Conservation (phyloP, 2,113 vertebrate species). For the Globicephala melas region DNA sequence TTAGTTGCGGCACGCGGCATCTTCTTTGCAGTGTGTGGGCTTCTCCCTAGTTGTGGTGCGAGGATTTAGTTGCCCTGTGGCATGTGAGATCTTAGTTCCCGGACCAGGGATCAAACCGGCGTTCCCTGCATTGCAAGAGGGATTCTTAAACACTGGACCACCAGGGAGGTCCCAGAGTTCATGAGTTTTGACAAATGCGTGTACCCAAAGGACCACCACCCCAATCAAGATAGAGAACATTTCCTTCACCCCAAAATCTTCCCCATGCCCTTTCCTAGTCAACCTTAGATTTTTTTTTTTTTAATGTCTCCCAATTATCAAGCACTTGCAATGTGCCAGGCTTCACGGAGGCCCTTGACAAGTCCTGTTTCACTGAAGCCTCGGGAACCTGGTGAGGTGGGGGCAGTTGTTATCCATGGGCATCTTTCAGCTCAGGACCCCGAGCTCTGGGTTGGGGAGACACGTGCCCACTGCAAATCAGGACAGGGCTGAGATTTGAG, state of each 20-base stretch:
- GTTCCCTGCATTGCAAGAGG: too few relatives aligned
- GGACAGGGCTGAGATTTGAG: neutral
- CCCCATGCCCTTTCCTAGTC: neutral
- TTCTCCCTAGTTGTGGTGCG: too few relatives aligned
- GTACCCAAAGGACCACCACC: neutral
- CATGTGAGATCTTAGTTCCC: too few relatives aligned
- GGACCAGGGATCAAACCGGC: too few relatives aligned
- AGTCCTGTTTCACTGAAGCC: neutral
- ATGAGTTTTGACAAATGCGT: neutral
- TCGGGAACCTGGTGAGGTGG: neutral
- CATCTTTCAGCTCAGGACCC: neutral
- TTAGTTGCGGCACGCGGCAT: too few relatives aligned
- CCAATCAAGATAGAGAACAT: neutral
- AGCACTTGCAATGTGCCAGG: neutral
- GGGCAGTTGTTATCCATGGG: neutral
- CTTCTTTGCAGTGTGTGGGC: too few relatives aligned
- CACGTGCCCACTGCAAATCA: fast-evolving
- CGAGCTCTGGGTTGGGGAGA: neutral
- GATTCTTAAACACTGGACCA: too few relatives aligned
- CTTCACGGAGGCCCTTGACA: too few relatives aligned
- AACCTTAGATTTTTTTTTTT: neutral
- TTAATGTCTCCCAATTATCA: neutral
- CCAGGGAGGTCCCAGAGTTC: neutral
- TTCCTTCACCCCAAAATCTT: neutral
- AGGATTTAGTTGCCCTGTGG: too few relatives aligned